Conservation (phyloP, 2,797 vertebrate species). For the Capromys pilorides region DNA sequence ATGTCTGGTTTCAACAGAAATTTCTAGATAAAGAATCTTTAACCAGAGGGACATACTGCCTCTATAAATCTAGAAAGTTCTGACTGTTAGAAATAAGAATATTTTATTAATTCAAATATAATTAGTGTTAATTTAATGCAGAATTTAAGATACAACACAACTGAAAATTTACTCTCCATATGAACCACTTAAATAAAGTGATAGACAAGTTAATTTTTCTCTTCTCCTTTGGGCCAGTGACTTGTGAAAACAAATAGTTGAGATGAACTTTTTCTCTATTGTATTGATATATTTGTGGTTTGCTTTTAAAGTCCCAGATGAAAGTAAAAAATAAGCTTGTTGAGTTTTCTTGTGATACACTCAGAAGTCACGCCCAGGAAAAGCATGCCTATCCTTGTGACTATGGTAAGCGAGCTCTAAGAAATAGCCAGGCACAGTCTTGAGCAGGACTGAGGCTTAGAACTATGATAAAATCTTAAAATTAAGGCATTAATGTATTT, state of each 20-base stretch:
- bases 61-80: neutral
- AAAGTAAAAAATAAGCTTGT: neutral
- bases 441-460: neutral
- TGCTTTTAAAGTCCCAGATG: neutral
- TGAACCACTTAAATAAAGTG: neutral
- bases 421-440: neutral
- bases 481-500: neutral
- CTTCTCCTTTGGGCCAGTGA: neutral
- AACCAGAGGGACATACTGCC: neutral
- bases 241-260: neutral
- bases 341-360: neutral
- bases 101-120: neutral
- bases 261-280: neutral
- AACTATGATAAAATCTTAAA: neutral
- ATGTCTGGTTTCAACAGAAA: neutral
- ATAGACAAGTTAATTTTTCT: neutral
- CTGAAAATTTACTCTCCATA: neutral
- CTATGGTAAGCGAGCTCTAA: neutral
- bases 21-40: constrained; percentile 20
- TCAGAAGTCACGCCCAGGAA: neutral
- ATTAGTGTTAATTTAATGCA: constrained; percentile 6
- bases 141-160: neutral
- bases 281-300: neutral
- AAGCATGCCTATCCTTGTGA: neutral
- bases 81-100: neutral